Evolutionary conservation across 2,797 vertebrate genomes (phyloP), one percentile per base, ranked within the genome.

Genomic region (Microctenopoma steveboyesi): DNA sequence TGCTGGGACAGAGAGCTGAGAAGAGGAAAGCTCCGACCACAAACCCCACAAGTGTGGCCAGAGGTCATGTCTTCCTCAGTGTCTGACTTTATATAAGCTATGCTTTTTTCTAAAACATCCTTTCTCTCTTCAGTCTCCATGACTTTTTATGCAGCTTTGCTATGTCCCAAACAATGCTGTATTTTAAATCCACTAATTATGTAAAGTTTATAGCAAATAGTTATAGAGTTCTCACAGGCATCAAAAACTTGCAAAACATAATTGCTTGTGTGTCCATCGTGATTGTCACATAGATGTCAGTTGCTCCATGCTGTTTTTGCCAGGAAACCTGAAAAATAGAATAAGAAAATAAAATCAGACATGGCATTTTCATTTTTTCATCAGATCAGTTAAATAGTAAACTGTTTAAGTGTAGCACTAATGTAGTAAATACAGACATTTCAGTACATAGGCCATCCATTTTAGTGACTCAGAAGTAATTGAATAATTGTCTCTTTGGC

Each of bases 1-100:
- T 99, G 98, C 91, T 99, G 97, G 0, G 98, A 99, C 77, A 99
- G 89, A 0, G 97, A 98, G 89, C 98, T 98, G 84, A 98, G 96
- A 60, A 99, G 98, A 46, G 97, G 96, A 68, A 99, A 99, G 89
- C 94, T 95, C 69, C 97, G 97, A 71, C 96, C 96, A 0, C 98
- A 99, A 42, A 98, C 96, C 63, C 95, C 96, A 69, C 98, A 99
- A 73, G 95, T 95, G 80, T 99, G 96, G 78, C 95, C 95, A 27
- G 90, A 88, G 16, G 87, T 83, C 78, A 86, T 93, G 33, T 96
- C 95, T 55, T 92, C 93, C 15, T 95, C 95, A 4, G 49, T 2
- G 39, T 95, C 94, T 0, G 66, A 91, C 84, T 88, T 90, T 25
- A 50, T 39, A 25, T 27, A 51, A 10, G 65, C 72, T 51, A 91